Evolutionary conservation across 1,140 invertebrate species (phyloP).

Genomic region (Drosophila neocordata): DNA sequence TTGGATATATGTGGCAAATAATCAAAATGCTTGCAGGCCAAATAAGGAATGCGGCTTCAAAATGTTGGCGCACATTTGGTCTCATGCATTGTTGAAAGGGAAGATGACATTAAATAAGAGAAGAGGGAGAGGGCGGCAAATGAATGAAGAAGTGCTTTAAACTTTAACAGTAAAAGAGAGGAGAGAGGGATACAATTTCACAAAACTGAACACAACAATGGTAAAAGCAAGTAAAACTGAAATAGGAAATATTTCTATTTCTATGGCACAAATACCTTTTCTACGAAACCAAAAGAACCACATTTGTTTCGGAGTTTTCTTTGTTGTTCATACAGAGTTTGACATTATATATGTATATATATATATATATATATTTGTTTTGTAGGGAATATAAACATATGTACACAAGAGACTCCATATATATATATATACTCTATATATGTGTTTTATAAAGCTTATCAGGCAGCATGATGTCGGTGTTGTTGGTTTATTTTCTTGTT

Average conservation of each 20-base stretch:
- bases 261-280: conserved; percentile 58
- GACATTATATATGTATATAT: conserved; percentile 24
- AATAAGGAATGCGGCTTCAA: conserved; percentile 34
- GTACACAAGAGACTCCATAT: not conserved
- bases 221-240: conserved; percentile 16
- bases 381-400: conserved; percentile 22
- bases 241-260: conserved; percentile 12
- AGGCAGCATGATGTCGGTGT: not conserved
- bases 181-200: conserved; percentile 1
- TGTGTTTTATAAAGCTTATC: not conserved
- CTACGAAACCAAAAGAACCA: conserved; percentile 66
- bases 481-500: not conserved
- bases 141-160: conserved; percentile 17
- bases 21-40: conserved; percentile 47
- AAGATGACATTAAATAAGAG: conserved; percentile 32
- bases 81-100: conserved; percentile 42
- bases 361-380: conserved; percentile 7
- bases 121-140: not conserved
- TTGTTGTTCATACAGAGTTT: conserved; percentile 23
- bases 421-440: not conserved
- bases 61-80: conserved; percentile 19
- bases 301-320: conserved; percentile 44
- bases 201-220: conserved; percentile 22
- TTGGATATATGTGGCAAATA: conserved; percentile 25
- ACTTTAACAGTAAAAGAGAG: conserved; percentile 16